Conservation (phyloP, 2,888 invertebrate genomes). For the Pseudococcus longispinus region DNA sequence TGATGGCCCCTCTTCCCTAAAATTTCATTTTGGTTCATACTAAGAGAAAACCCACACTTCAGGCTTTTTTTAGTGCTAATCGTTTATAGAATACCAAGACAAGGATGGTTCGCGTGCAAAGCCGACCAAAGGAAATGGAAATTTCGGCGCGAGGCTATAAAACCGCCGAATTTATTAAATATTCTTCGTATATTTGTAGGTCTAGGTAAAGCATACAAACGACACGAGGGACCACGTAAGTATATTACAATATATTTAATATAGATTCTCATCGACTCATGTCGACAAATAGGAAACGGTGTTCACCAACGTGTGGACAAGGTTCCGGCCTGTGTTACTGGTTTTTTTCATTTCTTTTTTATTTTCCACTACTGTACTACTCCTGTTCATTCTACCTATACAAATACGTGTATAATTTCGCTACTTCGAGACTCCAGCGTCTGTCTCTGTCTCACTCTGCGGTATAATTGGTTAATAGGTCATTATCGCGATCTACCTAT, state of each 20-base stretch:
- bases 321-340: neutral
- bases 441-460: neutral
- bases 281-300: constrained; percentile 16
- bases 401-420: neutral
- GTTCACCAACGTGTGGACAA: constrained; percentile 16
- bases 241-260: neutral
- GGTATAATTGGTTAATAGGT: constrained; percentile 51
- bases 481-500: constrained; percentile 37
- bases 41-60: too few species aligned
- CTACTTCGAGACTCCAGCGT: neutral
- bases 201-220: too few species aligned
- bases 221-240: neutral
- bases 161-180: neutral
- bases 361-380: neutral
- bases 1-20: too few species aligned
- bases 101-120: neutral
- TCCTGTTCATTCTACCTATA: neutral
- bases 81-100: neutral
- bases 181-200: neutral
- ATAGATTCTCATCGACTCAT: neutral
- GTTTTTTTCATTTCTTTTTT: neutral
- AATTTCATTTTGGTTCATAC: too few species aligned
- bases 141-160: neutral
- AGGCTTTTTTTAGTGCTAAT: too few species aligned
- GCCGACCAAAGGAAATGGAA: neutral